phyloP scores from a whole-genome alignment of 2,797 vertebrate species.

The Rhynchotus rufescens region DNA sequence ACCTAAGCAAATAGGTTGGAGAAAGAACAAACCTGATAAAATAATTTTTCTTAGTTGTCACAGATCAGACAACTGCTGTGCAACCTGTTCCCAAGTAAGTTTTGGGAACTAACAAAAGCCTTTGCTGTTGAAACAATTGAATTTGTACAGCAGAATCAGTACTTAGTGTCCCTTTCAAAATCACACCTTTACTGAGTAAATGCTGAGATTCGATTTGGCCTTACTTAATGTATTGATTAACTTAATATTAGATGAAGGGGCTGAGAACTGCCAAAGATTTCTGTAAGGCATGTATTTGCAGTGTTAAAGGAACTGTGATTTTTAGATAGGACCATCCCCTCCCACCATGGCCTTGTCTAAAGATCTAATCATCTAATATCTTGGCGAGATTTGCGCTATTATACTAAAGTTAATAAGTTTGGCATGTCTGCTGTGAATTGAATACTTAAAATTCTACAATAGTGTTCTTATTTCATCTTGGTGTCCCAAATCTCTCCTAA shows the following conservation, averaged over 20 bases:
- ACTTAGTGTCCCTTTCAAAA: neutral
- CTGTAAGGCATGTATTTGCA: neutral
- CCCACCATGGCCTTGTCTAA: neutral
- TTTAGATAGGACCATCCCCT: neutral
- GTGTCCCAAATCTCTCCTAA: neutral
- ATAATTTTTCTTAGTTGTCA: neutral
- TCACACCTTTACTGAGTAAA: constrained; percentile 11
- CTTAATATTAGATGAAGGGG: neutral
- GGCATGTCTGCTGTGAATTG: neutral
- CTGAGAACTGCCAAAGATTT: neutral
- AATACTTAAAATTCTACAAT: neutral
- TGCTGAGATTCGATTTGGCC: neutral
- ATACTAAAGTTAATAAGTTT: neutral
- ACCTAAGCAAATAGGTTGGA: neutral
- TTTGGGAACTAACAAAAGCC: neutral
- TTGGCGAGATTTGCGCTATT: neutral
- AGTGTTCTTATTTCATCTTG: neutral
- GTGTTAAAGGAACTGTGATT: neutral
- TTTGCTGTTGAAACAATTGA: constrained; percentile 5
- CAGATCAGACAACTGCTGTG: neutral
- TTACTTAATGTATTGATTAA: neutral
- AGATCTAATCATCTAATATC: neutral
- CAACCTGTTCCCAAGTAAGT: neutral
- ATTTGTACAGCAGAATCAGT: neutral
- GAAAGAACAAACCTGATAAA: neutral